Base-by-base conservation (phyloP, 2,797 vertebrate genomes). In the Platyrinchus mystaceus region DNA sequence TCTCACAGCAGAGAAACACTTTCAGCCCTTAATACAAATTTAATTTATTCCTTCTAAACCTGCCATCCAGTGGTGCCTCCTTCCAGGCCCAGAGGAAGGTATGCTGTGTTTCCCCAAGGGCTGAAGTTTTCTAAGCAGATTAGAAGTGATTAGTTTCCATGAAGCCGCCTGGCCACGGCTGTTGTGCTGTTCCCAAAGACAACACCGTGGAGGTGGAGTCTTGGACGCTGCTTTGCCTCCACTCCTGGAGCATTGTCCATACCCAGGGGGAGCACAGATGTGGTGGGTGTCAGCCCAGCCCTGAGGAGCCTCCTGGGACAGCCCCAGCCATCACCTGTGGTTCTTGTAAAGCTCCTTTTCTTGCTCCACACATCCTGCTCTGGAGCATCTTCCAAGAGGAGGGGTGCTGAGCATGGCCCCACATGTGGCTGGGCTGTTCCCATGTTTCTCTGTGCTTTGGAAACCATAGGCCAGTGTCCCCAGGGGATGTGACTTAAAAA, bases 281-380 rank as follows among this genome's bases (percentile, higher is more conserved):
- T 6, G 24, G 12, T 21, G 46, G n/a, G 64, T 2, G 5, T 39
- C 84, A n/a, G 50, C 66, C 46, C 60, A n/a, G 63, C 49, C 68
- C 53, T 0, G 1, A 75, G 63, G 41, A 64, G 17, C 47, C 62
- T 39, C 53, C 67, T 8, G n/a, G 46, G 20, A 19, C 50, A 43
- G 44, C 30, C 5, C 70, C 30, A 21, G 18, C 39, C 17, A 0
- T 14, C 14, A 5, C 53, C 39, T 27, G n/a, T 34, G 16, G n/a
- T 87, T 83, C 63, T 24, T 9, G 15, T n/a, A 43, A 44, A 86
- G 9, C 14, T 7, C 26, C 55, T 71, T 28, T 36, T 10, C 44
- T 43, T 3, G 3, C 36, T 71, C 2, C 0, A 0, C 3, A 12
- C 1, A 0, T 34, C n/a, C 62, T 18, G 20, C 58, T 55, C 76